Evolutionary conservation across 2,113 vertebrate species (phyloP), one percentile per base, ranked within the genome.

Genomic region (Lophotis ruficrista): DNA sequence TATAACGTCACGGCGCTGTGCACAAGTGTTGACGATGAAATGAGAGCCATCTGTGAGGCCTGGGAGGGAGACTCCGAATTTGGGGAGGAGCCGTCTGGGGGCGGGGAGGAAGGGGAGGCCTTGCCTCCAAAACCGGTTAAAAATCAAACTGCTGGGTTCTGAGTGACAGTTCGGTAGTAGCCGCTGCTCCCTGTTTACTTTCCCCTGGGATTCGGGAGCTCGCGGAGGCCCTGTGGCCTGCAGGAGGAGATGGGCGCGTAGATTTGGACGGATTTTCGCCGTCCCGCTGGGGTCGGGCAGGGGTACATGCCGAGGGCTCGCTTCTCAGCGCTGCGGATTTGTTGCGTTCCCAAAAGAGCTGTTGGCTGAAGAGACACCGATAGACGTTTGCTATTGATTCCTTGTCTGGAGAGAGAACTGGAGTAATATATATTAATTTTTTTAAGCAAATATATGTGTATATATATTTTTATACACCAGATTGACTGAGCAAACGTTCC

Each of bases 181-280:
- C 78, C 90, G 38, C 50, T 57, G 19, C 7, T 43, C 57, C 48
- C 62, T 83, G 9, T 53, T 89, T 27, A 7, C 47, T 83, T 86
- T 79, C 56, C 20, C 45, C 47, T 28, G 56, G 41, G 61, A 28
- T 70, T 10, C 53, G 84, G 87, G 21, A 33, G 18, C 48, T 51
- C 21, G 4, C 22, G 2, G 31, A 17, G 51, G 77, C 33, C 53
- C 57, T 23, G 37, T 5, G 6, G 5, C 14, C 60, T 48, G 53
- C 51, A 38, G 70, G 0, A 23, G 33, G 6, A 16, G 61, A 12
- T 6, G 38, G 38, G n/a, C 37, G 11, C 3, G 10, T 5, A 1
- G 8, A 57, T 54, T 23, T 53, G 43, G 31, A 2, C 0, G 1
- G 68, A 16, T 14, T 25, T 43, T 43, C 47, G 5, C 2, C 7